A percentile compares a stretch with the other conserved stretches of the same genome.
These are phyloP conservation scores for Hemibagrus guttatus DNA, from an alignment of 2,797 vertebrate genomes.

Conservation along the genomic window DNA sequence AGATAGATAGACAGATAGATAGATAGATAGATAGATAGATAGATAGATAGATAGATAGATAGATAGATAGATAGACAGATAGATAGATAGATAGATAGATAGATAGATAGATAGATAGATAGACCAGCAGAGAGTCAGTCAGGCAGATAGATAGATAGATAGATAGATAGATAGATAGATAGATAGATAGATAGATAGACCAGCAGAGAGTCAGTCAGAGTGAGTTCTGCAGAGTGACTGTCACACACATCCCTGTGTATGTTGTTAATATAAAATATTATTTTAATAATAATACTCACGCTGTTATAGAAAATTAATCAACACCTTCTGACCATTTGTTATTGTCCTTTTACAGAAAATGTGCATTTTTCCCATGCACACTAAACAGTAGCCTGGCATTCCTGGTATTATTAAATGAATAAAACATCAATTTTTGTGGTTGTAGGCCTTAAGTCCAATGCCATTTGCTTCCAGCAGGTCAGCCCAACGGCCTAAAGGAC, in stretches of 20 bases:
- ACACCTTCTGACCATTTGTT: not conserved
- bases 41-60: not conserved
- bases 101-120: not conserved
- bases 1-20: not conserved
- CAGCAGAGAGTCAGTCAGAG: no score
- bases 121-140: no score
- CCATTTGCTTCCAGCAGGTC: slow-evolving; percentile 12
- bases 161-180: not conserved
- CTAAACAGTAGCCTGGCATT: not conserved
- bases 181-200: no score
- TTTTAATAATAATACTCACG: not conserved
- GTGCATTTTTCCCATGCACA: not conserved
- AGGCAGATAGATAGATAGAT: not conserved
- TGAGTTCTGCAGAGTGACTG: not conserved
- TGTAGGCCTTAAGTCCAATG: not conserved
- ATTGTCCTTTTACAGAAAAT: not conserved
- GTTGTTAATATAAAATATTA: not conserved
- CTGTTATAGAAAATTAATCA: not conserved
- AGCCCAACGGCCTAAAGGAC: slow-evolving; percentile 11
- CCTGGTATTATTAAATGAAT: not conserved
- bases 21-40: no score
- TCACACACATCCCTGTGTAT: not conserved
- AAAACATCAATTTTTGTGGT: not conserved
- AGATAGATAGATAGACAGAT: no score
- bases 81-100: not conserved